Base-by-base conservation (phyloP, 2,113 vertebrate genomes). In the Mixornis gularis region DNA sequence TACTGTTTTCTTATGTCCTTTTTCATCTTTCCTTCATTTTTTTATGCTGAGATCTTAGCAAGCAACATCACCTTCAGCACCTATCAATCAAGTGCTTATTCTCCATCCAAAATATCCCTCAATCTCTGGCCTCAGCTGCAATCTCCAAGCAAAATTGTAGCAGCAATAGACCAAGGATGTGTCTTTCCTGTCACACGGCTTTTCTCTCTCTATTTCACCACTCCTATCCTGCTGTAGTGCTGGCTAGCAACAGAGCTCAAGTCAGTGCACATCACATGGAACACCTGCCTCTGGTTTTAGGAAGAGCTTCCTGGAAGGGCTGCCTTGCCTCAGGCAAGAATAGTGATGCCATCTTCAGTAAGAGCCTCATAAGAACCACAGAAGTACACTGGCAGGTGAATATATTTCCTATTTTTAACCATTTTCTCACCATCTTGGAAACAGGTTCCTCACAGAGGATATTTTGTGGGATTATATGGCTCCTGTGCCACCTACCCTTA, bases 51-150 rank as follows among this genome's bases (percentile, higher is more conserved):
- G 7, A 59, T 14, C 52, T 90, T 80, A 36, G 12, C 17, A 59
- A 38, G 12, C 11, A 55, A 73, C 1, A 5, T 32, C 79, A 85
- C 4, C 36, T 60, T 56, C 53, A 44, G 38, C 44, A 68, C 26
- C 22, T 38, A 10, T 4, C 1, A 0, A 10, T 4, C 1, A 0
- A 43, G 21, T 29, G 13, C 18, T 76, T 82, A 19, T 13, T 40
- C 18, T 55, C 25, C 16, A 65, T 9, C 19, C 46, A 80, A 46
- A 60, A 56, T 11, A 40, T 5, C 52, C n/a, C 36, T 40, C 30
- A 32, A 0, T 21, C 27, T 56, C 66, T 64, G 20, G 55, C 15
- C 44, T 87, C 52, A 65, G 3, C 17, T 36, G 15, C 27, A 60
- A 77, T 19, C 30, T 30, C 60, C 49, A 51, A 60, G 36, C 5